Conservation (phyloP, 2,113 vertebrate species). For the Tamias sibiricus region DNA sequence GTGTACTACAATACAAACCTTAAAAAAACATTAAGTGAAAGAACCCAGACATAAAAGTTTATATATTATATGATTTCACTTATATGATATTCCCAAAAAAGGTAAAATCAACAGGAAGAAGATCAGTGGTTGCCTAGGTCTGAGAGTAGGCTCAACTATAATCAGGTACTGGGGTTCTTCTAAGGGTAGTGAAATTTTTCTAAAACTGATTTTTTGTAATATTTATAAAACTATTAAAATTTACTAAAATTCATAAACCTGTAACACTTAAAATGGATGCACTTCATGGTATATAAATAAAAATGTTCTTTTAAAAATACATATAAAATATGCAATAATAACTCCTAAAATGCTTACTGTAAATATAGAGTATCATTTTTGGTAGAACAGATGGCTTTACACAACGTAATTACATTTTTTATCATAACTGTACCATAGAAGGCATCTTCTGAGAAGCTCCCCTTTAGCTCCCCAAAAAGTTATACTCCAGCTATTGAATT, state of each 20-base stretch:
- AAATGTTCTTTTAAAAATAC: not conserved
- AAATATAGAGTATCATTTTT: not conserved
- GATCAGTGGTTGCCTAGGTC: not conserved
- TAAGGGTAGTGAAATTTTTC: not conserved
- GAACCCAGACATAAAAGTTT: not conserved
- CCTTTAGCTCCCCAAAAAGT: not conserved
- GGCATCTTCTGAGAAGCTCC: constrained; percentile 16
- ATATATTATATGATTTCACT: not conserved
- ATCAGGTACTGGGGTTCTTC: not conserved
- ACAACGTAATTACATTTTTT: not conserved
- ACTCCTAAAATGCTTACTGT: not conserved
- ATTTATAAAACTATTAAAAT: not conserved
- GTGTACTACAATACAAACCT: not conserved
- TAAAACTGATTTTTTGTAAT: not conserved
- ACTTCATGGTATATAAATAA: not conserved
- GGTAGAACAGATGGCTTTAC: not conserved
- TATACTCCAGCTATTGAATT: constrained; percentile 5
- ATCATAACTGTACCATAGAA: not conserved
- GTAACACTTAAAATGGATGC: not conserved
- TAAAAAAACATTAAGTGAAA: not conserved
- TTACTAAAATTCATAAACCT: not conserved
- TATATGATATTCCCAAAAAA: constrained; percentile 1
- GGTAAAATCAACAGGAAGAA: not conserved
- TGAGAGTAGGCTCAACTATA: not conserved
- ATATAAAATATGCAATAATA: not conserved